phyloP scores from a whole-genome alignment of 2,888 invertebrate species.

The Helleia helle region DNA sequence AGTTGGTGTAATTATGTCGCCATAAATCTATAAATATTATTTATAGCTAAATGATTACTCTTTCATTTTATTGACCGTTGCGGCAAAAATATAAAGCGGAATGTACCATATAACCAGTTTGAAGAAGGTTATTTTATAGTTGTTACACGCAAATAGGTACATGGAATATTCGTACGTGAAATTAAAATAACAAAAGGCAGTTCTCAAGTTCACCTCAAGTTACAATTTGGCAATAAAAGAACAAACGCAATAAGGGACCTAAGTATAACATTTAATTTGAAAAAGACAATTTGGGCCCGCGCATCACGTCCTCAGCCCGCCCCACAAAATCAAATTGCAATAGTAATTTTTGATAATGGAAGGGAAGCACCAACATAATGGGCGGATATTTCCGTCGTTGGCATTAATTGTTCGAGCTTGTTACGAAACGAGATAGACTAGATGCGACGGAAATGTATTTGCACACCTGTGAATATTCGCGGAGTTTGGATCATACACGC shows the following conservation, averaged over 20 bases:
- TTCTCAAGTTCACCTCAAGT: conserved; percentile 46
- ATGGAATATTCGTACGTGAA: conserved; percentile 33
- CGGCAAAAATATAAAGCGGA: conserved; percentile 10
- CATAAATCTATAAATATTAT: conserved; percentile 16
- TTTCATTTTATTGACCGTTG: conserved; percentile 11
- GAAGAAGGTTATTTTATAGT: conserved; percentile 9
- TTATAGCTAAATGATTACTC: conserved; percentile 14
- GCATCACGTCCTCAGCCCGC: conserved; percentile 48
- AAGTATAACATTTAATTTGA: conserved; percentile 52
- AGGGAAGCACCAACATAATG: conserved; percentile 50
- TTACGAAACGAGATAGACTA: conserved; percentile 43
- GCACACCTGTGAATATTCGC: conserved; percentile 52
- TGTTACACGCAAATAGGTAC: conserved; percentile 16
- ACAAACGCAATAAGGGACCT: conserved; percentile 45
- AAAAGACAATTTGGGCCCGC: conserved; percentile 53
- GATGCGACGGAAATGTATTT: conserved; percentile 36
- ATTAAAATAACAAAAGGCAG: conserved; percentile 52
- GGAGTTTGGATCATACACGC: conserved; percentile 39
- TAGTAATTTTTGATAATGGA: conserved; percentile 64
- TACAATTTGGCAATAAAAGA: conserved; percentile 49
- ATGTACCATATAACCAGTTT: conserved; percentile 10
- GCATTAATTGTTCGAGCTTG: conserved; percentile 53
- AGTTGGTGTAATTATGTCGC: conserved; percentile 15
- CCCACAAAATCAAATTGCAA: conserved; percentile 58
- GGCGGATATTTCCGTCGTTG: conserved; percentile 59